A percentile compares a stretch with the other conserved stretches of the same genome.
phyloP scores from a whole-genome alignment of 2,888 invertebrate species.

The Spilosoma lubricipeda region DNA sequence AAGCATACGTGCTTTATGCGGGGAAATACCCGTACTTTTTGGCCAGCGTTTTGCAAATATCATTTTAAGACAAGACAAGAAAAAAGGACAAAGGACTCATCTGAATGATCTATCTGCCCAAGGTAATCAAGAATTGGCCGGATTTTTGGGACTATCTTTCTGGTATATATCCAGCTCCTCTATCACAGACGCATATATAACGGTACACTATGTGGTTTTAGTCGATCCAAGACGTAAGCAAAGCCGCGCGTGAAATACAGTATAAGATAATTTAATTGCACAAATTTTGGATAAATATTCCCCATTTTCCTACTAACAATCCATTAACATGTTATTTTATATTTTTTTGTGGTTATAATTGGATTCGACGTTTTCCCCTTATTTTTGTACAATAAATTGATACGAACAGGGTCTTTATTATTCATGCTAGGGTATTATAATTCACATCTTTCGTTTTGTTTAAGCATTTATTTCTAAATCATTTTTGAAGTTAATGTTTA shows the following conservation, averaged over 20 bases:
- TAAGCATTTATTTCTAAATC: neutral
- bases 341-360: slow-evolving; percentile 27
- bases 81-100: too few relatives aligned
- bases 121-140: too few relatives aligned
- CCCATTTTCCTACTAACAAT: slow-evolving; percentile 11
- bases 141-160: too few relatives aligned
- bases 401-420: neutral
- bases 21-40: too few relatives aligned
- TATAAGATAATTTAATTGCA: slow-evolving; percentile 46
- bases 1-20: too few relatives aligned
- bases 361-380: neutral
- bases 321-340: slow-evolving; percentile 10
- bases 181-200: too few relatives aligned
- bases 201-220: too few relatives aligned
- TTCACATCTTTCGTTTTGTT: neutral
- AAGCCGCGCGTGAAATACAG: too few relatives aligned
- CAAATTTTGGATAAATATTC: slow-evolving; percentile 29
- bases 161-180: too few relatives aligned
- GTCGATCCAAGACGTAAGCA: too few relatives aligned
- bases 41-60: neutral
- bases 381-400: neutral
- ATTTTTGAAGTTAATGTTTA: neutral
- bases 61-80: too few relatives aligned
- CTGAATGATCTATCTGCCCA: too few relatives aligned
- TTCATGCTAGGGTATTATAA: neutral